phyloP scores from a whole-genome alignment of 2,888 invertebrate genomes.

The Ptychoptera contaminata region DNA sequence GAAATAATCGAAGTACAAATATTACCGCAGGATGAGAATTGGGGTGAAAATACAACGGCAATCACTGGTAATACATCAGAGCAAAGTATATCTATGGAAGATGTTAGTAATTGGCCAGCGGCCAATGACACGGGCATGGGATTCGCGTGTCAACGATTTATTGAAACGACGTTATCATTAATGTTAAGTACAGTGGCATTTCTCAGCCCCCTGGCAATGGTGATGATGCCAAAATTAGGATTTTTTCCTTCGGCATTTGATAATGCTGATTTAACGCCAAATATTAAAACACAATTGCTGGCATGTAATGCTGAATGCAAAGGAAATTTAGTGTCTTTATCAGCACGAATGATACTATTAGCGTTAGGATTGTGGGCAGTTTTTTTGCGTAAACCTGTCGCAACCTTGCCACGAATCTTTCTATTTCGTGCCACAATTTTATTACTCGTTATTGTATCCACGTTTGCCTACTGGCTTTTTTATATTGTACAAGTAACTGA shows the following conservation, averaged over 20 bases:
- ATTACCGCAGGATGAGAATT: slow-evolving; percentile 90
- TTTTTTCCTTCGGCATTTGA: slow-evolving; percentile 61
- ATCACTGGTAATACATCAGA: slow-evolving; percentile 94
- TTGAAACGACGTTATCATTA: slow-evolving; percentile 65
- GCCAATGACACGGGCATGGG: slow-evolving; percentile 58
- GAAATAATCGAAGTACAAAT: slow-evolving; percentile 95
- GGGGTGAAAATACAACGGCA: slow-evolving; percentile 98
- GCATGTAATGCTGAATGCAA: slow-evolving; percentile 88
- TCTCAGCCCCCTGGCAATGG: slow-evolving; percentile 87
- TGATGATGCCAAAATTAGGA: slow-evolving; percentile 79
- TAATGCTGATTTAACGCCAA: slow-evolving; percentile 48
- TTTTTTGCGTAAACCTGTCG: slow-evolving; percentile 68
- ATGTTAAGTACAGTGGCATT: slow-evolving; percentile 71
- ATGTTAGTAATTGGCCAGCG: slow-evolving; percentile 66
- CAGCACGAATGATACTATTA: slow-evolving; percentile 78
- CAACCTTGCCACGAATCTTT: slow-evolving; percentile 82
- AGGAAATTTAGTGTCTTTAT: slow-evolving; percentile 77
- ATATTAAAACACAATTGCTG: slow-evolving; percentile 50
- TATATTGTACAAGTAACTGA: slow-evolving; percentile 85
- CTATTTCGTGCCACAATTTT: slow-evolving; percentile 81
- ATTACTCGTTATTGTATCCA: slow-evolving; percentile 74
- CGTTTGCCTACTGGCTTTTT: slow-evolving; percentile 96
- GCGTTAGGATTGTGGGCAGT: slow-evolving; percentile 87
- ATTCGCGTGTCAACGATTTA: slow-evolving; percentile 64
- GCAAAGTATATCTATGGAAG: slow-evolving; percentile 86